Evolutionary conservation across 2,888 invertebrate species (phyloP).

Genomic region (Acanthosepion lycidas): DNA sequence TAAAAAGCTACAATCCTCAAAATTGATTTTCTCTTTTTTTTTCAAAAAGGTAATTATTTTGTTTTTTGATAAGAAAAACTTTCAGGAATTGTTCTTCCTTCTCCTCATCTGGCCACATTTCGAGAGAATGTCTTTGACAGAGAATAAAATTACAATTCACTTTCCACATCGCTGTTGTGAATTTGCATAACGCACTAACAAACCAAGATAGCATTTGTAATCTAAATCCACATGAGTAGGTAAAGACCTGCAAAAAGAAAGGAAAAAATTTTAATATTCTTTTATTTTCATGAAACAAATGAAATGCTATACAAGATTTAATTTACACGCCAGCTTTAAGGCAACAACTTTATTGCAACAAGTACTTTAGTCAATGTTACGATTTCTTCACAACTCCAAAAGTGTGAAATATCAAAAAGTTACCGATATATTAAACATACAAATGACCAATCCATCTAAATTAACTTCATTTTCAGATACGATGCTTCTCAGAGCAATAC

Average conservation of each 20-base stretch:
- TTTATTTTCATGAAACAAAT: not conserved
- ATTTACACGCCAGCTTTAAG: too few relatives aligned
- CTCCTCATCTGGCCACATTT: not conserved
- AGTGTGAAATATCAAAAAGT: too few relatives aligned
- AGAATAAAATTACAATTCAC: constrained; percentile 47
- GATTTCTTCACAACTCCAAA: too few relatives aligned
- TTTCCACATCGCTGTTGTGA: constrained; percentile 66
- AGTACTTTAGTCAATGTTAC: too few relatives aligned
- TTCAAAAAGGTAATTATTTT: not conserved
- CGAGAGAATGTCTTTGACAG: not conserved
- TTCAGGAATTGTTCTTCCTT: constrained; percentile 38
- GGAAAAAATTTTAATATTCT: not conserved
- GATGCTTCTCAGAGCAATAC: too few relatives aligned
- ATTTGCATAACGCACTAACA: constrained; percentile 59
- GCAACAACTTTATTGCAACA: too few relatives aligned
- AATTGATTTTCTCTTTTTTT: not conserved
- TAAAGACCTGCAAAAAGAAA: constrained; percentile 59
- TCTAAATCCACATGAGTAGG: constrained; percentile 62
- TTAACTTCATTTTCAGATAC: too few relatives aligned
- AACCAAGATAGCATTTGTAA: constrained; percentile 63
- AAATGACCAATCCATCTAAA: too few relatives aligned
- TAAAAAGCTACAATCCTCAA: not conserved
- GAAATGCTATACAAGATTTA: not conserved
- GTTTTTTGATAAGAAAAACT: not conserved
- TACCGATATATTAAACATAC: too few relatives aligned